Evolutionary conservation across 2,797 vertebrate genomes (phyloP).

Genomic region (Artibeus lituratus): DNA sequence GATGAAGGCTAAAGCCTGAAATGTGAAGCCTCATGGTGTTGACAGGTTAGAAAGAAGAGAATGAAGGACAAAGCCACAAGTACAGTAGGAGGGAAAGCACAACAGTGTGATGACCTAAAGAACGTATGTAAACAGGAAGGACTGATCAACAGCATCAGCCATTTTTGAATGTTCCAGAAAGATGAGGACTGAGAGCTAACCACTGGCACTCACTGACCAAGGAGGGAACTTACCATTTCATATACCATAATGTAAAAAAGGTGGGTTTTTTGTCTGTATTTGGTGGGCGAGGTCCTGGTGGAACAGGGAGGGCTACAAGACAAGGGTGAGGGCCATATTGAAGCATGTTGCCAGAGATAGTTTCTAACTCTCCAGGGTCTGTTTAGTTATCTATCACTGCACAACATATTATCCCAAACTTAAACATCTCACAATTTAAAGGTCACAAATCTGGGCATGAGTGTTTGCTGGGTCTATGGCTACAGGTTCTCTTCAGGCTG

Average conservation of each 20-base stretch:
- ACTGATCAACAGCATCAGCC: not conserved
- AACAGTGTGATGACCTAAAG: not conserved
- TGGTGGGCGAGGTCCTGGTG: not conserved
- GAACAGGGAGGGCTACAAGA: not conserved
- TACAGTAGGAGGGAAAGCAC: not conserved
- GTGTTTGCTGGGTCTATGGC: not conserved
- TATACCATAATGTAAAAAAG: not conserved
- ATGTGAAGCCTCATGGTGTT: not conserved
- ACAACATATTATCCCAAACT: not conserved
- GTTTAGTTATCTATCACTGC: not conserved
- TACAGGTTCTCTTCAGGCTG: not conserved
- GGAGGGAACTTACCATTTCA: not conserved
- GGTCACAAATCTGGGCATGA: not conserved
- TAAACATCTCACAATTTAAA: not conserved
- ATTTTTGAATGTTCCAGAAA: not conserved
- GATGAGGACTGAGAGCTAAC: not conserved
- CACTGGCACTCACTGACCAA: not conserved
- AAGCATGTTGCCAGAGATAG: not conserved
- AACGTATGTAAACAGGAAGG: not conserved
- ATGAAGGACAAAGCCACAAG: accelerated
- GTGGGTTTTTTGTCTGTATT: not conserved
- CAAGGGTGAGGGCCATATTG: not conserved
- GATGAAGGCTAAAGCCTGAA: not conserved
- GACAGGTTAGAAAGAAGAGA: not conserved
- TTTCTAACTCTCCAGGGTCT: not conserved